Base-by-base conservation (phyloP, 2,113 vertebrate genomes). In the Scartelaos histophorus region DNA sequence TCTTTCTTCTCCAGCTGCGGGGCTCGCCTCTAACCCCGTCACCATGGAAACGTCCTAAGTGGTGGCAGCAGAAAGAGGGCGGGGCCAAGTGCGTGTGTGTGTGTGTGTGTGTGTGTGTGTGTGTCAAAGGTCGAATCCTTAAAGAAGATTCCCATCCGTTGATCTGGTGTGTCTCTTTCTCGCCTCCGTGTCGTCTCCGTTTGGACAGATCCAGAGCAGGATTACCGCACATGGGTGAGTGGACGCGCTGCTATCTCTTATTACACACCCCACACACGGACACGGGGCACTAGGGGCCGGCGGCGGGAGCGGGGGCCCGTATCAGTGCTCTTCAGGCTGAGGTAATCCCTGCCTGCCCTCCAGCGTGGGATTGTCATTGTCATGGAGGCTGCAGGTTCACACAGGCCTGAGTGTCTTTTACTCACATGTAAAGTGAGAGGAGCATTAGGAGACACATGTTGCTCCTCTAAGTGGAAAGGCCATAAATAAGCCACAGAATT, bases 331-430 rank as follows among this genome's bases (percentile, higher is more conserved):
- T 89, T 75, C 87, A 87, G 88, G 73, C 75, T 29, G 61, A 19
- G 74, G 71, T 90, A 89, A 91, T 90, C 86, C 82, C 78, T 80
- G 45, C 70, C 73, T 82, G 82, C 80, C 85, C 86, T 81, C 71
- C 71, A 70, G 83, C 78, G 72, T 73, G 72, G 71, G 29, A 29
- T 84, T 73, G 78, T 53, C 70, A 72, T 60, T 65, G 60, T 76
- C 80, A 58, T 25, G 69, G 25, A 66, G 76, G 76, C 64, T 69
- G 29, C 56, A 9, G 73, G 56, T 75, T 88, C 88, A 83, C 80
- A 79, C 76, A 78, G 67, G 78, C 86, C 71, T 29, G 29, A 81
- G 64, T n/a, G 67, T 73, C 71, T 75, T 74, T 45, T 76, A 83
- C 69, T 70, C 66, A 29, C 72, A 66, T 67, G 86, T 74, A 82